These are phyloP conservation scores for Baronia brevicornis DNA, from an alignment of 2,888 invertebrate genomes.

Conservation along the genomic window DNA sequence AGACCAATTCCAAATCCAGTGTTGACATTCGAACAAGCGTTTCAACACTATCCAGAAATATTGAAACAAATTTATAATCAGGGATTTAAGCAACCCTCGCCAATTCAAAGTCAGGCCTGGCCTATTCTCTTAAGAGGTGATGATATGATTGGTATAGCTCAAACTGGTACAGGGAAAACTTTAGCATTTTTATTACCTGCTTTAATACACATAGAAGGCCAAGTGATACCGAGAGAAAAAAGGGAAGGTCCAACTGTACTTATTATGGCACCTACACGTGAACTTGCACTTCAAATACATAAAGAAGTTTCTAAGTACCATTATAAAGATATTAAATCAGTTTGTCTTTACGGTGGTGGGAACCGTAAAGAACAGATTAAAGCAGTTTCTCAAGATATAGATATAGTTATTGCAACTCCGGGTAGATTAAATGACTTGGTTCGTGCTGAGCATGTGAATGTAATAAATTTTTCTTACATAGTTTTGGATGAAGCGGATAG, in stretches of 20 bases:
- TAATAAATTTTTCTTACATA: conserved; percentile 88
- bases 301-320: conserved; percentile 92
- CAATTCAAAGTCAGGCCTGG: conserved; percentile 96
- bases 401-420: conserved; percentile 96
- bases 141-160: conserved; percentile 97
- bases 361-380: conserved; percentile 86
- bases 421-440: conserved; percentile 95
- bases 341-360: conserved; percentile 95
- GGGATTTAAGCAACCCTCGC: conserved; percentile 88
- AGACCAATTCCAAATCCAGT: conserved; percentile 84
- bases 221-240: conserved; percentile 81
- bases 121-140: conserved; percentile 92
- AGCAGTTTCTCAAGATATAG: conserved; percentile 84
- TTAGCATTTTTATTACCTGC: conserved; percentile 95
- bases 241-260: conserved; percentile 90
- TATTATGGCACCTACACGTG: conserved; percentile 93
- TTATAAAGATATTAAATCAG: conserved; percentile 90
- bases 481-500: conserved; percentile 92
- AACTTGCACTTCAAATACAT: conserved; percentile 94
- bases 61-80: conserved; percentile 86
- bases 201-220: conserved; percentile 93
- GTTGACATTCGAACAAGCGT: conserved; percentile 87
- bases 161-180: conserved; percentile 96
- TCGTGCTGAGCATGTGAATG: conserved; percentile 80
- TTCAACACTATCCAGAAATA: conserved; percentile 87